Base-by-base conservation (phyloP, 2,888 invertebrate species). In the Acheta domesticus region DNA sequence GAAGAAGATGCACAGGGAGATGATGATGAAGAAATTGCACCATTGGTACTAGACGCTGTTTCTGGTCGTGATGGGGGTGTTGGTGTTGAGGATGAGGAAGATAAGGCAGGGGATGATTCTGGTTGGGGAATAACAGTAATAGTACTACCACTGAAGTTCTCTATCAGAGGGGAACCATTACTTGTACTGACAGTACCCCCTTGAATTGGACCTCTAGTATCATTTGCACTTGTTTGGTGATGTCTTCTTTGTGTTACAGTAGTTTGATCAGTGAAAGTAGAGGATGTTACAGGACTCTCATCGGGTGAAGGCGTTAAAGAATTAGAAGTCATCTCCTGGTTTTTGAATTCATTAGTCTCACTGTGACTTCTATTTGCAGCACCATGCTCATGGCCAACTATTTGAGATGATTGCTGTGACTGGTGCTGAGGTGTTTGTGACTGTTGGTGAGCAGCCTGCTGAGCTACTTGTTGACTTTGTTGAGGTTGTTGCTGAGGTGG, bases 141-240 rank as follows among this genome's bases (percentile, higher is more conserved):
- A 19, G 62, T 73, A 73, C 48, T 74, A 12, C 78, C 23, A 14
- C 48, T 77, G 48, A 75, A 80, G 14, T 74, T 79, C 48, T 82
- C 82, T 23, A 81, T 78, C 16, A 62, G 62, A 5, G 82, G 83
- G 5, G 82, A 82, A 11, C 93, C 93, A 84, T 94, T 92, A 85
- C 94, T 95, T 0, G 95, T 95, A 83, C 94, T 95, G 14, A 95
- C 93, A 1, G 94, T 93, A 0, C 94, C 95, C 11, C 94, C 95
- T 86, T 95, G 95, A 81, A 94, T 94, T 0, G 95, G 95, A 1
- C 90, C 90, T 83, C 93, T 89, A 49, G 90, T 48, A 49, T 74
- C 75, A 62, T 73, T 49, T 16, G 19, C 21, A 74, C 23, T 49
- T 73, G 75, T 3, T 76, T 62, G 77, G 73, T 77, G 79, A 62